Percentiles rank a stretch among this genome's conserved stretches.
These are phyloP conservation scores for Camponotus fellah DNA, from an alignment of 2,888 invertebrate genomes.

Conservation along the genomic window DNA sequence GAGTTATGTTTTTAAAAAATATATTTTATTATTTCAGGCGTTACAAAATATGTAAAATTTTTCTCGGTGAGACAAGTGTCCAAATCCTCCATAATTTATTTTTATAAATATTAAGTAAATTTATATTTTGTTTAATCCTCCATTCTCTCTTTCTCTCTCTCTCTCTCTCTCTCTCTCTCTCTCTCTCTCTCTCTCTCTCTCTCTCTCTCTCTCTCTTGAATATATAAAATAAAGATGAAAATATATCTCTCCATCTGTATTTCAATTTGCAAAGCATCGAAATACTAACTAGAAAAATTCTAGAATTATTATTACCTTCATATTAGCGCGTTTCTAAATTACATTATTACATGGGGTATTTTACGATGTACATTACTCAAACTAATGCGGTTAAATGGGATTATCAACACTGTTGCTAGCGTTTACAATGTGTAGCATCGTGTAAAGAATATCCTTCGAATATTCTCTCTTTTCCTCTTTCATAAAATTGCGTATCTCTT, in stretches of 20 bases:
- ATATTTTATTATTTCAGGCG: not conserved
- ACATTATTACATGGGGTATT: not conserved
- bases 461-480: not conserved
- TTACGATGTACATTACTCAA: not conserved
- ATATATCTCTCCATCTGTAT: not conserved
- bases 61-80: not conserved
- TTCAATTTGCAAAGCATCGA: not conserved
- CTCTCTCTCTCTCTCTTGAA: not conserved
- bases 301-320: not conserved
- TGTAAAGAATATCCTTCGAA: not conserved
- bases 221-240: not conserved
- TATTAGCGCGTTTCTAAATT: not conserved
- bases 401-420: not conserved
- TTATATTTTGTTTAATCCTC: not conserved
- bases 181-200: not conserved
- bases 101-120: not conserved
- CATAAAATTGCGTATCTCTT: slow-evolving; percentile 1
- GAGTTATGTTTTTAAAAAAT: not conserved
- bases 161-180: not conserved
- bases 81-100: not conserved
- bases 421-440: not conserved
- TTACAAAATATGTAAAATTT: not conserved
- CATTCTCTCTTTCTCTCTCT: not conserved
- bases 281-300: not conserved
- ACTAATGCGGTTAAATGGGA: not conserved